These are phyloP conservation scores for Folsomia manolachei DNA, from an alignment of 2,888 invertebrate species.

Conservation along the genomic window DNA sequence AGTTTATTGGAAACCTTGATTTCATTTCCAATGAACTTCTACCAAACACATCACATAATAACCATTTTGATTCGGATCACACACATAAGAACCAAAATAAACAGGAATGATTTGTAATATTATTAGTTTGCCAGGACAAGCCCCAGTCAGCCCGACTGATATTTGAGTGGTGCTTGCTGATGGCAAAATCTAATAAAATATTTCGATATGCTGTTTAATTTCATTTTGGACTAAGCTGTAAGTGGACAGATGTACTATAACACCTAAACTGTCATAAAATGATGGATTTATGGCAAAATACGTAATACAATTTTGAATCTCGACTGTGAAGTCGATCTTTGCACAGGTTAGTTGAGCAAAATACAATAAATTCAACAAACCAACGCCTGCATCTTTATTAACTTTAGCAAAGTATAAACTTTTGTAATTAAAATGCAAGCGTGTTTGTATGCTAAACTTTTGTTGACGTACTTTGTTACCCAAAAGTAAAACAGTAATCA, in stretches of 20 bases:
- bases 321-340: too few relatives aligned
- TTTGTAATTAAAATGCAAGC: neutral
- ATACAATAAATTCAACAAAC: too few relatives aligned
- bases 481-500: neutral
- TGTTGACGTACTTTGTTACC: neutral
- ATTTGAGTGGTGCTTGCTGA: too few relatives aligned
- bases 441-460: neutral
- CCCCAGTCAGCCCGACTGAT: neutral
- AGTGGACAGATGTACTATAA: neutral
- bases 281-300: neutral
- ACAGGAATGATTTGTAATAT: neutral
- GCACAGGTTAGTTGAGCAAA: too few relatives aligned
- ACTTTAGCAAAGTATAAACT: neutral
- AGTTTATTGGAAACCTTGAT: conserved; percentile 45
- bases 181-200: conserved; percentile 8
- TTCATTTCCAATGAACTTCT: conserved; percentile 29
- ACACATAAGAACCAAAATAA: conserved; percentile 12
- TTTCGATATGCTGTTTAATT: neutral
- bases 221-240: neutral
- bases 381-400: neutral
- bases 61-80: conserved; percentile 21
- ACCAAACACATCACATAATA: conserved; percentile 12
- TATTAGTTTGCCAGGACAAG: neutral
- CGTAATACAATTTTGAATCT: too few relatives aligned
- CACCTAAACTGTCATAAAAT: neutral